These are phyloP conservation scores for Sinocyclocheilus grahami DNA, from an alignment of 2,113 vertebrate genomes.

Conservation along the genomic window DNA sequence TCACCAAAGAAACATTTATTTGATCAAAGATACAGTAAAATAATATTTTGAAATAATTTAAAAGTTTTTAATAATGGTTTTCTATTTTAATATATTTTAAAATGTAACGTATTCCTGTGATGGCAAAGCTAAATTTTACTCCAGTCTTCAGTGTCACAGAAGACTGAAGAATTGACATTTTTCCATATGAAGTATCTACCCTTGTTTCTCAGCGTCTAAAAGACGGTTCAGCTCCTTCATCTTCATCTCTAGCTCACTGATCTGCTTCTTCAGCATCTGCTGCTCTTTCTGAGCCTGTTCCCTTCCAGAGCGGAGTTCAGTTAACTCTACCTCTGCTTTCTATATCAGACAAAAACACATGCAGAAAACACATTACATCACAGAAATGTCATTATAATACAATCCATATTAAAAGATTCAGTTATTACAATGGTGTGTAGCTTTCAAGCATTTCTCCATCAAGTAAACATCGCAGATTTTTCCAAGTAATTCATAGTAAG, in stretches of 20 bases:
- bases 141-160: background rate
- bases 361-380: background rate
- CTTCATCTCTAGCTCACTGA: conserved; percentile 77
- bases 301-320: conserved; percentile 77
- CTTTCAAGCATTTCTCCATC: background rate
- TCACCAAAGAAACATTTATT: background rate
- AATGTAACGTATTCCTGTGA: too few relatives aligned
- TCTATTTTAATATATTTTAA: too few relatives aligned
- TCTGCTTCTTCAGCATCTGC: conserved; percentile 80
- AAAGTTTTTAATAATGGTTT: too few relatives aligned
- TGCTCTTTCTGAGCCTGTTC: conserved; percentile 84
- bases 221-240: conserved; percentile 79
- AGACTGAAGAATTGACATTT: background rate
- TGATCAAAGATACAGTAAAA: background rate
- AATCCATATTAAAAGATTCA: background rate
- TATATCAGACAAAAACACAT: conserved; percentile 61
- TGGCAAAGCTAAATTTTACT: too few relatives aligned
- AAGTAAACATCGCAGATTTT: background rate
- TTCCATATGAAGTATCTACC: conserved; percentile 66
- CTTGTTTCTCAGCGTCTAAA: conserved; percentile 82
- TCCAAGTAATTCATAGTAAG: background rate
- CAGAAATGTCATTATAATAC: background rate
- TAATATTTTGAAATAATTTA: too few relatives aligned
- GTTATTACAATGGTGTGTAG: background rate
- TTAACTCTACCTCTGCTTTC: conserved; percentile 88